Evolutionary conservation across 2,888 invertebrate genomes (phyloP), one percentile per base, ranked within the genome.

Genomic region (Unio delphinus): DNA sequence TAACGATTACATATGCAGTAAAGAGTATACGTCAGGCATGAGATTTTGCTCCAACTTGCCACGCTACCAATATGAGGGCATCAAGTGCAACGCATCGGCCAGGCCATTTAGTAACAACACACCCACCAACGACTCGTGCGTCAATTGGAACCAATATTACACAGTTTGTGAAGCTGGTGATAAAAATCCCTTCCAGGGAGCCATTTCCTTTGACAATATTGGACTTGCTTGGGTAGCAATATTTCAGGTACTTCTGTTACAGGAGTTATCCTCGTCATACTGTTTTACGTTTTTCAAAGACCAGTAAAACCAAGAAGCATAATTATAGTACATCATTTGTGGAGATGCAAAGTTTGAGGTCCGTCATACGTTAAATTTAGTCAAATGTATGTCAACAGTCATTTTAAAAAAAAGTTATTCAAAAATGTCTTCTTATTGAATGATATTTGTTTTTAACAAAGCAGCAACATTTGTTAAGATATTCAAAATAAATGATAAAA

Each of bases 221-320:
- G 99, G 99, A 79, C 94, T 99, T 86, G 99, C 99, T 34, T 99
- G 99, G 99, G 98, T 99, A 78, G 99, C 99, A 81, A 99, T 99
- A 91, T 99, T 99, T 92, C 93, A 99, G 93, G 99, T 98, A 92
- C 94, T 45, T 45, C 45, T 45, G 45, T 45, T 45, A 45, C 4
- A 15, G 15, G 3, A 15, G 45, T 15, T 45, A 45, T 45, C 11
- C 45, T 45, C 3, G 11, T 45, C 15, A 15, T 45, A 45, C 4
- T 45, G 45, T 45, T 45, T 45, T 11, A 45, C 2, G 3, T 15
- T 15, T 3, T 45, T 45, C 11, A 45, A 15, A 0, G 45, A 45
- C 45, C 45, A 45, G 11, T 45, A 11, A 45, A 15, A 11, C 4
- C 0, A 15, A 45, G 45, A 45, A 45, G 45, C 45, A 45, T 45